Conservation (phyloP, 2,888 invertebrate genomes). For the Gastracanthus pulcherrimus region DNA sequence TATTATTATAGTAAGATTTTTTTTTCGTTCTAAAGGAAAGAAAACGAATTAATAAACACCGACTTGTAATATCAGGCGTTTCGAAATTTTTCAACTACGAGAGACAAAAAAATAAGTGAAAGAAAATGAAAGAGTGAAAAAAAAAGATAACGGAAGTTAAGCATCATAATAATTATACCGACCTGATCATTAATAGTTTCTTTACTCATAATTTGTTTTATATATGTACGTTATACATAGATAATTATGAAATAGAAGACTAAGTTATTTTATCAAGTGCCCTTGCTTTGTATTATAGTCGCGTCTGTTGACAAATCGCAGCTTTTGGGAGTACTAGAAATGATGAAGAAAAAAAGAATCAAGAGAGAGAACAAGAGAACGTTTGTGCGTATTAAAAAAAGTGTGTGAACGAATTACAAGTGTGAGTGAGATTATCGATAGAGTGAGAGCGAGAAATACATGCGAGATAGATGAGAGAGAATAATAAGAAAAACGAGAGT, state of each 20-base stretch:
- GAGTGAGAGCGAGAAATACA: conserved; percentile 55
- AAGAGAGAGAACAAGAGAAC: conserved; percentile 54
- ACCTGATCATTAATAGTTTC: conserved; percentile 73
- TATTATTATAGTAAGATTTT: conserved; percentile 61
- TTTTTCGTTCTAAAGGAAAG: conserved; percentile 61
- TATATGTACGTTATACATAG: conserved; percentile 77
- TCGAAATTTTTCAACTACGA: conserved; percentile 40
- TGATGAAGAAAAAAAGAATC: conserved; percentile 47
- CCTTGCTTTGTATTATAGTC: conserved; percentile 82
- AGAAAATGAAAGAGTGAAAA: conserved; percentile 53
- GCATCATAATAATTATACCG: conserved; percentile 70
- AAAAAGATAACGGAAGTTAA: conserved; percentile 58
- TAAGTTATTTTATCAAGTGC: conserved; percentile 82
- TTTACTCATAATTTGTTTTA: conserved; percentile 76
- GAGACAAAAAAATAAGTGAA: conserved; percentile 31
- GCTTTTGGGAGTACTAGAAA: conserved; percentile 69
- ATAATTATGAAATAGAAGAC: conserved; percentile 78
- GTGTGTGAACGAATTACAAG: conserved; percentile 48
- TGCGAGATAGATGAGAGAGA: too few relatives aligned
- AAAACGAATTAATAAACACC: conserved; percentile 36
- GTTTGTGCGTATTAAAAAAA: conserved; percentile 56
- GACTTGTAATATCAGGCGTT: conserved; percentile 45
- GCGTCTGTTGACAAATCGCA: conserved; percentile 74
- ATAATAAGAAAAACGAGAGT: conserved; percentile 43
- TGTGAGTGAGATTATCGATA: conserved; percentile 56